phyloP scores from a whole-genome alignment of 1,140 invertebrate genomes.

The Zaprionus tsacasi region DNA sequence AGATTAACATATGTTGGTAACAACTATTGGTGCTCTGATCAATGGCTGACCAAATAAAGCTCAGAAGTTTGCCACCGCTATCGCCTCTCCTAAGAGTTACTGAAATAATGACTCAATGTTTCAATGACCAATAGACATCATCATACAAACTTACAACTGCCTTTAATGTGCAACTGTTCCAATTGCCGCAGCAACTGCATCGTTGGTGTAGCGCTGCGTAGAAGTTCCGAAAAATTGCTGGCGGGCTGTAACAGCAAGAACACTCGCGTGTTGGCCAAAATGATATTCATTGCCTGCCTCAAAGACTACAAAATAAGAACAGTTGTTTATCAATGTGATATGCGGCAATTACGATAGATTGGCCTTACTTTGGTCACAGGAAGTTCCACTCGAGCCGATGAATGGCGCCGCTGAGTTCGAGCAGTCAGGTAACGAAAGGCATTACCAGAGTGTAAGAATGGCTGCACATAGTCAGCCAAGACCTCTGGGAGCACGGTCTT shows the following conservation, averaged over 20 bases:
- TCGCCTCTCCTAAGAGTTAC: background rate
- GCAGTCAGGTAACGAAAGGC: constrained; percentile 58
- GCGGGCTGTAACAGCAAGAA: constrained; percentile 35
- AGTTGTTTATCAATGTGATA: background rate
- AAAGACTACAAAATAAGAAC: constrained; percentile 44
- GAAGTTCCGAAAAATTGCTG: constrained; percentile 34
- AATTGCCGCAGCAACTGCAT: constrained; percentile 48
- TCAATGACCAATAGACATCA: too few relatives aligned
- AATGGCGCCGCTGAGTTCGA: constrained; percentile 28
- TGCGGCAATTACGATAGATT: constrained; percentile 9
- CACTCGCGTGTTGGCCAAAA: constrained; percentile 43
- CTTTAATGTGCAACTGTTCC: constrained; percentile 40
- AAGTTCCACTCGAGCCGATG: constrained; percentile 25
- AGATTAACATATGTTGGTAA: constrained; percentile 62
- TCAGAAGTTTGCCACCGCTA: constrained; percentile 58
- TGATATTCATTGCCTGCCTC: constrained; percentile 39
- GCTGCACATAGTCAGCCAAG: constrained; percentile 49
- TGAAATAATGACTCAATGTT: background rate
- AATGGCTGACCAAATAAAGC: constrained; percentile 65
- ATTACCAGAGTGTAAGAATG: constrained; percentile 66
- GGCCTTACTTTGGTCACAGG: constrained; percentile 57
- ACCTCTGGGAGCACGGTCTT: constrained; percentile 54
- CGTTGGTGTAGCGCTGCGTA: background rate
- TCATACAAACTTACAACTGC: constrained; percentile 48
- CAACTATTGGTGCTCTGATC: constrained; percentile 54